phyloP scores from a whole-genome alignment of 2,888 invertebrate species.

The Neocrepidodera transversa region DNA sequence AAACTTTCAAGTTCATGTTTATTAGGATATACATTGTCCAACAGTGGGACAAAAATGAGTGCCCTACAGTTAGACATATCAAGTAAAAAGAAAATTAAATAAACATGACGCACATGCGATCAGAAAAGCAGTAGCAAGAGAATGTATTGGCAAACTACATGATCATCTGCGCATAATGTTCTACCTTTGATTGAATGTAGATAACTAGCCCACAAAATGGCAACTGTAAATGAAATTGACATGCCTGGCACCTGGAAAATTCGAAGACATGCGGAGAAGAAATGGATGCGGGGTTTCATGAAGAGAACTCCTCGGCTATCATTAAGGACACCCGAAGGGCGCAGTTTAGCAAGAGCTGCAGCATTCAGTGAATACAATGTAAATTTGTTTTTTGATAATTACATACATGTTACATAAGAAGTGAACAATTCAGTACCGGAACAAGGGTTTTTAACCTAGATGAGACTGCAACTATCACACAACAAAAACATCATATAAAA shows the following conservation, averaged over 20 bases:
- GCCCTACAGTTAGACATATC: no score
- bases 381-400: constrained; percentile 2
- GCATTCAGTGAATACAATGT: no score
- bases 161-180: constrained; percentile 7
- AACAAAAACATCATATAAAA: constrained; percentile 10
- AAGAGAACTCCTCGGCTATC: constrained; percentile 58
- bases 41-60: no score
- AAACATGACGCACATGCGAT: no score
- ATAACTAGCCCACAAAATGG: constrained; percentile 10
- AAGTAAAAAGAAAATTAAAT: no score
- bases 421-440: constrained; percentile 5
- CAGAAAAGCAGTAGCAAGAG: no score
- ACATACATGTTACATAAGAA: not conserved
- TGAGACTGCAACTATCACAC: constrained; percentile 9
- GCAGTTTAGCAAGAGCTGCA: no score
- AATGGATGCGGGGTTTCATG: constrained; percentile 64
- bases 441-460: constrained; percentile 14
- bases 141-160: constrained; percentile 1
- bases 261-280: constrained; percentile 62
- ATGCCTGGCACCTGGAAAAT: constrained; percentile 8
- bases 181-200: not conserved
- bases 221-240: constrained; percentile 8
- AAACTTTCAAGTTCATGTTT: no score
- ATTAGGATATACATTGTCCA: no score
- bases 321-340: no score